These are phyloP conservation scores for Halichondria panicea DNA, from an alignment of 37 sponge, comb jelly and placozoan genomes.

Conservation along the genomic window DNA sequence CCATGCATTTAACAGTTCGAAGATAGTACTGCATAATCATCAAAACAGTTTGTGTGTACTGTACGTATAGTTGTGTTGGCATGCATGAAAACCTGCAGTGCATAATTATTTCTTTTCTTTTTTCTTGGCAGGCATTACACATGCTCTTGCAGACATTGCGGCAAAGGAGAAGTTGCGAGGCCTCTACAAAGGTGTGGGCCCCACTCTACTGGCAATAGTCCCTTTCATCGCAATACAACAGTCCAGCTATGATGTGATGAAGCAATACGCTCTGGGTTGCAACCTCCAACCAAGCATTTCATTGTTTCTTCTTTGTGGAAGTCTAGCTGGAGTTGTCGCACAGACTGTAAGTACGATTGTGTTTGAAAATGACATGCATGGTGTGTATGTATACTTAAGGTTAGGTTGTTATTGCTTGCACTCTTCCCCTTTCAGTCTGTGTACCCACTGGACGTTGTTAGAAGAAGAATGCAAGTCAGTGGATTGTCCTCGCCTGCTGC, in stretches of 20 bases:
- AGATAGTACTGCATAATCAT: too few relatives aligned
- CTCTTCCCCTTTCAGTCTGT: constrained; percentile 34
- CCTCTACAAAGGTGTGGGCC: constrained; percentile 64
- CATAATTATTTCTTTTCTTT: too few relatives aligned
- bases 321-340: constrained; percentile 64
- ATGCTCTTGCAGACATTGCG: constrained; percentile 34
- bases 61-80: too few relatives aligned
- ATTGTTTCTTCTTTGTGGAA: constrained; percentile 68
- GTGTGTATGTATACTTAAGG: constrained; percentile 3
- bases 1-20: too few relatives aligned
- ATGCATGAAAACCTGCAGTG: too few relatives aligned
- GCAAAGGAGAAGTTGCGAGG: constrained; percentile 28
- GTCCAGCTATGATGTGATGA: constrained; percentile 67
- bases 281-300: constrained; percentile 25
- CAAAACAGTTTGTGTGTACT: too few relatives aligned
- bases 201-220: constrained; percentile 67
- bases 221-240: constrained; percentile 83
- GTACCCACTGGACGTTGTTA: constrained; percentile 71
- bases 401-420: not conserved
- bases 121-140: constrained; percentile 25
- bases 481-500: not conserved
- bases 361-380: too few relatives aligned
- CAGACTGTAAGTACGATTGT: constrained; percentile 71
- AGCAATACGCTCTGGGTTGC: constrained; percentile 13
- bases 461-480: constrained; percentile 71